Conservation (phyloP, 1,140 invertebrate species). For the Brachionus manjavacas region DNA sequence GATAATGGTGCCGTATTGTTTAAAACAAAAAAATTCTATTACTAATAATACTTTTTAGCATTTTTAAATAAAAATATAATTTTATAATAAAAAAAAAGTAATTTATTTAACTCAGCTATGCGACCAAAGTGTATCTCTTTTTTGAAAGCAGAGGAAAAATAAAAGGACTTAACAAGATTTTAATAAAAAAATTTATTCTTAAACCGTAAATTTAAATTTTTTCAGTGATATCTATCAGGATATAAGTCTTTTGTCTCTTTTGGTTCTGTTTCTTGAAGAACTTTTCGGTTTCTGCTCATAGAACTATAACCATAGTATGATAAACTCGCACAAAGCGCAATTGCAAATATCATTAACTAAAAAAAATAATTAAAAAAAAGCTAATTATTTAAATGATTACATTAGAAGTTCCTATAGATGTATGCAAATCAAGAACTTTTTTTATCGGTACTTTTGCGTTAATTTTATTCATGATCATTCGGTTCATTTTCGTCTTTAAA, state of each 20-base stretch:
- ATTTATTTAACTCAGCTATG: no score
- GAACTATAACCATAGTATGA: background rate
- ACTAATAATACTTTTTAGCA: no score
- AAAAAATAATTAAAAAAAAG: background rate
- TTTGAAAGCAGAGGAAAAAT: no score
- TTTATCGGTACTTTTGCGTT: background rate
- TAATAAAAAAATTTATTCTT: background rate
- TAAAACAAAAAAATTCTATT: no score
- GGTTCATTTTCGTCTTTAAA: background rate
- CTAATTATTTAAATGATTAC: background rate
- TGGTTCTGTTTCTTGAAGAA: background rate
- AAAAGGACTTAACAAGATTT: no score
- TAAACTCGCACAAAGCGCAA: background rate
- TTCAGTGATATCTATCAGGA: background rate
- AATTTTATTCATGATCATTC: background rate
- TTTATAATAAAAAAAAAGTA: no score
- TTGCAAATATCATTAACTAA: background rate
- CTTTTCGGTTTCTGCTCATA: background rate
- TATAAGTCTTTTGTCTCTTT: background rate
- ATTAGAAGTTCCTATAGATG: conserved; percentile 20
- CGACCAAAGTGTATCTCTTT: no score
- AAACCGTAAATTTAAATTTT: background rate
- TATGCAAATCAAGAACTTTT: background rate
- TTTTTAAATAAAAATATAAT: no score
- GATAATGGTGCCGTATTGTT: no score